Base-by-base conservation (phyloP, 2,113 vertebrate species). In the Poeciliopsis occidentalis region DNA sequence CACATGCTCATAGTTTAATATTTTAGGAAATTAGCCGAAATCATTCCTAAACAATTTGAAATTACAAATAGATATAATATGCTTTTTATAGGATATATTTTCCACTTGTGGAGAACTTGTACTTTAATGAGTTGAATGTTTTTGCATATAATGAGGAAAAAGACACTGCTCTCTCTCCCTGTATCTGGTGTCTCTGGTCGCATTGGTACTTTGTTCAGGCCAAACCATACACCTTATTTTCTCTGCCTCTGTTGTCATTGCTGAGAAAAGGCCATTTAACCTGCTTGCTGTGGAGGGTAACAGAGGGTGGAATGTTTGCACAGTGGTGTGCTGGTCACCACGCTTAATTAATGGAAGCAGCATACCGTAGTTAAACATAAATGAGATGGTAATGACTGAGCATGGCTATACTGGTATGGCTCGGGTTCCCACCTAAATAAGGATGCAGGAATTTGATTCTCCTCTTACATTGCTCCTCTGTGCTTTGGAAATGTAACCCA, bases 161-260 rank as follows among this genome's bases (percentile, higher is more conserved):
- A 82, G 90, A 93, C 81, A 89, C 87, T 76, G 0, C 73, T 71
- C 82, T 82, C 80, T 37, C 85, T 79, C 79, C 83, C 81, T 78
- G 75, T 86, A 90, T 88, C 84, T 71, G 82, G 69, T 90, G 86
- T 91, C 88, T 85, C 81, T 69, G 87, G 82, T 90, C 90, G 89
- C 91, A 77, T 63, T 54, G 71, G 77, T 71, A 84, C 81, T 87
- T 88, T 90, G 89, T 91, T 67, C 79, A 75, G 63, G 85, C 78
- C 54, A 57, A 4, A 70, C 73, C 87, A 64, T 83, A 67, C 71
- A 60, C 68, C 3, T 79, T 71, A 65, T 88, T 84, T 86, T 87
- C 77, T 90, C 60, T 81, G 73, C 70, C 69, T 79, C 54, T 87
- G 82, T 86, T 92, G 90, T 87, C 88, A 82, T 76, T 92, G 86